Conservation (phyloP, 2,797 vertebrate species). For the Chaetodon trifasciatus region DNA sequence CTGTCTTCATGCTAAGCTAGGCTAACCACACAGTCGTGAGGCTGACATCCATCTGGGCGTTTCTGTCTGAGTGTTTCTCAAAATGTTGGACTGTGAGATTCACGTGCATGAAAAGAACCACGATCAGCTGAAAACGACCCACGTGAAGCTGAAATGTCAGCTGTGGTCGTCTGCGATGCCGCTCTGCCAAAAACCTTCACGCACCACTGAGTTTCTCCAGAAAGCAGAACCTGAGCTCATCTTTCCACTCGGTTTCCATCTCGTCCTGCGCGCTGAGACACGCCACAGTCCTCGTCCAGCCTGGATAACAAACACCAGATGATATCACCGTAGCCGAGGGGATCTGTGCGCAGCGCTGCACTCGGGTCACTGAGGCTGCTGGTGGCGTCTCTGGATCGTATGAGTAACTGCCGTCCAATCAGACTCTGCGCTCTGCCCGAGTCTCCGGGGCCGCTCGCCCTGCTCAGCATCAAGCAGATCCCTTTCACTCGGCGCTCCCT, state of each 20-base stretch:
- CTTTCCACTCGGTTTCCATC: conserved; percentile 25
- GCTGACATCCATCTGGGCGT: neutral
- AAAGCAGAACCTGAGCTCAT: conserved; percentile 31
- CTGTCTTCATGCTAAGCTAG: neutral
- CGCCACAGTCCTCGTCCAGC: conserved; percentile 22
- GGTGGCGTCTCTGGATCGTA: neutral
- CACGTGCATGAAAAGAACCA: neutral
- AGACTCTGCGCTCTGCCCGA: conserved; percentile 12
- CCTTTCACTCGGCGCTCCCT: neutral
- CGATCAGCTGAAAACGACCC: neutral
- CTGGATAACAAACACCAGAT: conserved; percentile 40
- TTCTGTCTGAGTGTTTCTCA: neutral
- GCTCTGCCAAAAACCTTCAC: neutral
- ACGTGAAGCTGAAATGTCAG: neutral
- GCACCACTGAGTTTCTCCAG: neutral
- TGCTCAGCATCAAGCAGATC: conserved; percentile 3
- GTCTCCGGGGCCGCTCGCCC: neutral
- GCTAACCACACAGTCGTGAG: neutral
- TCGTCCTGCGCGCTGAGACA: neutral
- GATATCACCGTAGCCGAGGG: conserved; percentile 13
- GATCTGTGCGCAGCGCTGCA: neutral
- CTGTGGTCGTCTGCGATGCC: neutral
- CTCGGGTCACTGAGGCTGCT: neutral
- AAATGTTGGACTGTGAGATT: neutral
- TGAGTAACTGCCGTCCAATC: conserved; percentile 17